A percentile compares a stretch with the other conserved stretches of the same genome.
These are phyloP conservation scores for Erebia palarica DNA, from an alignment of 2,888 invertebrate genomes.

Conservation along the genomic window DNA sequence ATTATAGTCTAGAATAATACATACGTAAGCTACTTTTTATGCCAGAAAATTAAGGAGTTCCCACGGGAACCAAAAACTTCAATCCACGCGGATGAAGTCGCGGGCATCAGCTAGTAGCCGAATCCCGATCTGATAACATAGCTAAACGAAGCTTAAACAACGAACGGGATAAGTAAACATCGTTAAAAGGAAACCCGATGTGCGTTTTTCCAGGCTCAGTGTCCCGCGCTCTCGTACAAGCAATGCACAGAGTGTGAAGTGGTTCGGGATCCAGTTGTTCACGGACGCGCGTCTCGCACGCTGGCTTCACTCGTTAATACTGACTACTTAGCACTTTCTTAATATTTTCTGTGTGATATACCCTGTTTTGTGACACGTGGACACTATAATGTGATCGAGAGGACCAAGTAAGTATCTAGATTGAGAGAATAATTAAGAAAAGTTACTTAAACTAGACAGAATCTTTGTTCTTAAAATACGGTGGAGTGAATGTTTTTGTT, in stretches of 20 bases:
- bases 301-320: slow-evolving; percentile 4
- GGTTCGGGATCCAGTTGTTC: slow-evolving; percentile 30
- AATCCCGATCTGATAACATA: slow-evolving; percentile 2
- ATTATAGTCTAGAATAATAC: no score
- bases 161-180: slow-evolving; percentile 8
- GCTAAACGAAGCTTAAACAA: not conserved
- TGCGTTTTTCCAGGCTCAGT: slow-evolving; percentile 8
- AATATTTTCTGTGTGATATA: not conserved
- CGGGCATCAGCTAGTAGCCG: not conserved
- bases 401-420: not conserved
- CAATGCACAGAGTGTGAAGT: slow-evolving; percentile 10
- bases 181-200: slow-evolving; percentile 22
- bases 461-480: no score
- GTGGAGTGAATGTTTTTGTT: no score
- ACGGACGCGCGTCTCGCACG: slow-evolving; percentile 29
- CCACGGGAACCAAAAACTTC: no score
- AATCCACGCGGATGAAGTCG: no score
- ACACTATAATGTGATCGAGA: not conserved
- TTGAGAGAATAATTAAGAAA: no score
- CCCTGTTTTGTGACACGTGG: slow-evolving; percentile 4
- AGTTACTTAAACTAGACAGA: no score
- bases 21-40: no score
- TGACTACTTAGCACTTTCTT: not conserved
- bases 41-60: no score
- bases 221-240: slow-evolving; percentile 9